phyloP scores from a whole-genome alignment of 1,140 invertebrate species.

The Bombus haemorrhoidalis region DNA sequence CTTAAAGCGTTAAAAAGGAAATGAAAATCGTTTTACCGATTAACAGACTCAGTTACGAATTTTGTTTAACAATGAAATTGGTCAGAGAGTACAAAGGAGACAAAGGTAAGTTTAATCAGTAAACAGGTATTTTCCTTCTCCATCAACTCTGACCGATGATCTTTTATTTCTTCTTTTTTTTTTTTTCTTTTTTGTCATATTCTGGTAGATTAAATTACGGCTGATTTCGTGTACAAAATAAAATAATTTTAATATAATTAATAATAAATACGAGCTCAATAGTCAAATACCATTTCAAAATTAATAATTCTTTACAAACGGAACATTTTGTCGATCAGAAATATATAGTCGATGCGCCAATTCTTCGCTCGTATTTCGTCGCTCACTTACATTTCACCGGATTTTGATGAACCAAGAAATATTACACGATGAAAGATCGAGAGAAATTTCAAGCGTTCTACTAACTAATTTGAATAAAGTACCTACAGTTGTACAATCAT shows the following conservation, averaged over 20 bases:
- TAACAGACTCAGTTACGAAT: not conserved
- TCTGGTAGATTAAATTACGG: not conserved
- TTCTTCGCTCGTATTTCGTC: not conserved
- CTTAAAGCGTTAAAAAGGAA: constrained; percentile 2
- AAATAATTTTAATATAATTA: not conserved
- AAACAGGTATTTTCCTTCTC: not conserved
- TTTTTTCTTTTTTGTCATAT: not conserved
- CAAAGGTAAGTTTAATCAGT: not conserved
- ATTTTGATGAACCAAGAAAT: not conserved
- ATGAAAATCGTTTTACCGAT: constrained; percentile 1
- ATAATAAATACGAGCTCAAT: not conserved
- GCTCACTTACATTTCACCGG: not conserved
- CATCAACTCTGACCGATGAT: not conserved
- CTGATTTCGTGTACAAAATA: not conserved
- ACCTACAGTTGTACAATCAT: not conserved
- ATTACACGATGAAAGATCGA: not conserved
- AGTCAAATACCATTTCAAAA: not conserved
- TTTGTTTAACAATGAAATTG: not conserved
- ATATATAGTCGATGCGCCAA: not conserved
- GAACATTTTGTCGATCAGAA: not conserved
- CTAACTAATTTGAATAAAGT: not conserved
- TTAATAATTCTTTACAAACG: not conserved
- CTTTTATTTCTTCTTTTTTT: no score
- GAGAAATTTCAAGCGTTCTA: not conserved
- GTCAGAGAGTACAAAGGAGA: not conserved